A percentile compares a stretch with the other conserved stretches of the same genome.
Conservation (phyloP, 2,888 invertebrate genomes). For the Pecten maximus region DNA sequence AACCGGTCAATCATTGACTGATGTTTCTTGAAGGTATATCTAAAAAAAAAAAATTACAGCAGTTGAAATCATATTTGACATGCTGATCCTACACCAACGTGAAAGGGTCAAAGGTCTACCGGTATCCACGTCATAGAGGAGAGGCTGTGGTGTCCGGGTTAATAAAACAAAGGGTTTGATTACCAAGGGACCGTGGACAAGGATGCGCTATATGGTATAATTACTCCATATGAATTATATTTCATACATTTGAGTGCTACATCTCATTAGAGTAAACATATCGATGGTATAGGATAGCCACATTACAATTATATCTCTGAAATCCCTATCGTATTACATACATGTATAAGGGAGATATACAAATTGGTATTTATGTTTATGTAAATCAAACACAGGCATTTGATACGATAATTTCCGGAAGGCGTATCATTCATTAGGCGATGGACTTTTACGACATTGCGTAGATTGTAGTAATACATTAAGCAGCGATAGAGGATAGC, state of each 20-base stretch:
- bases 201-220: background rate
- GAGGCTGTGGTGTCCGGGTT: background rate
- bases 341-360: background rate
- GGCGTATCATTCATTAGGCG: background rate
- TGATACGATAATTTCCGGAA: background rate
- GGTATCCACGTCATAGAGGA: background rate
- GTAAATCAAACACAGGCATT: background rate
- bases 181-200: background rate
- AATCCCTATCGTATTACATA: background rate
- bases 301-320: background rate
- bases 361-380: background rate
- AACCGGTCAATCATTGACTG: too few relatives aligned
- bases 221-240: background rate
- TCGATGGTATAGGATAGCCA: background rate
- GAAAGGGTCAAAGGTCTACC: background rate
- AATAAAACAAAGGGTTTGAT: background rate
- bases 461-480: background rate
- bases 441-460: background rate
- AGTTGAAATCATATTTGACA: too few relatives aligned
- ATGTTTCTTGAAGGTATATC: too few relatives aligned
- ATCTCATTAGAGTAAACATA: slow-evolving; percentile 1
- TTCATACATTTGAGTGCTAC: background rate
- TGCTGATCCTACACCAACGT: too few relatives aligned
- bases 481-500: background rate
- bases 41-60: too few relatives aligned